These are phyloP conservation scores for Calliopum simillimum DNA, from an alignment of 2,888 invertebrate species.

Conservation along the genomic window DNA sequence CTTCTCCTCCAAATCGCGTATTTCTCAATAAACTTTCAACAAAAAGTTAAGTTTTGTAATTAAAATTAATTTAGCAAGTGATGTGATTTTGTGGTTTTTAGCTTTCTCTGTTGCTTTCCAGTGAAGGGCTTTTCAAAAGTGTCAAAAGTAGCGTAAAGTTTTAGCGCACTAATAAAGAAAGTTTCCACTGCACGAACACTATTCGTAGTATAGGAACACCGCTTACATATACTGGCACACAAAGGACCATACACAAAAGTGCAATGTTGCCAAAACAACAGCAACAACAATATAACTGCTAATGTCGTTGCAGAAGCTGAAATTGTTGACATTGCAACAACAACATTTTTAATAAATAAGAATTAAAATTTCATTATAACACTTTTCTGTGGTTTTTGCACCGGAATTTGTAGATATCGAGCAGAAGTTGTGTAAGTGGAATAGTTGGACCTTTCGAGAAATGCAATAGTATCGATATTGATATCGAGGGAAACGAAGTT, in stretches of 20 bases:
- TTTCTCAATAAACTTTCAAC: background rate
- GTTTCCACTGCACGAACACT: background rate
- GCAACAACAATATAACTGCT: background rate
- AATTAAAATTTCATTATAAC: slow-evolving; percentile 11
- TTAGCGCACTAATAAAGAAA: slow-evolving; percentile 13
- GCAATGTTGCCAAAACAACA: background rate
- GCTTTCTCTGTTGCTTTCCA: background rate
- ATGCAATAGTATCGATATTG: too few species aligned
- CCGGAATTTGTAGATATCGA: too few species aligned
- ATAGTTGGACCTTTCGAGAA: too few species aligned
- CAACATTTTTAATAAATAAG: slow-evolving; percentile 23
- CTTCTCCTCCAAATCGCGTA: too few species aligned
- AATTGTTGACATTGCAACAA: background rate
- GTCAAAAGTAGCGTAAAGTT: slow-evolving; percentile 2
- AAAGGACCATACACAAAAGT: background rate
- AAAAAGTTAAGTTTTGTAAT: slow-evolving; percentile 18
- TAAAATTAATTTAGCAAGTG: slow-evolving; percentile 18
- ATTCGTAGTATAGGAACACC: background rate
- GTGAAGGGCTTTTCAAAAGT: background rate
- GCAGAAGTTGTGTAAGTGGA: too few species aligned
- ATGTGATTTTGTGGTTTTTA: background rate
- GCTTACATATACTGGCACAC: background rate
- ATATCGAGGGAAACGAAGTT: too few species aligned
- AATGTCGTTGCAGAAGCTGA: background rate
- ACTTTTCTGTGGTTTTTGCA: background rate